Percentiles rank a stretch among this genome's conserved stretches.
These are phyloP conservation scores for Beroe ovata DNA, from an alignment of 37 sponge, comb jelly and placozoan genomes.

Conservation along the genomic window DNA sequence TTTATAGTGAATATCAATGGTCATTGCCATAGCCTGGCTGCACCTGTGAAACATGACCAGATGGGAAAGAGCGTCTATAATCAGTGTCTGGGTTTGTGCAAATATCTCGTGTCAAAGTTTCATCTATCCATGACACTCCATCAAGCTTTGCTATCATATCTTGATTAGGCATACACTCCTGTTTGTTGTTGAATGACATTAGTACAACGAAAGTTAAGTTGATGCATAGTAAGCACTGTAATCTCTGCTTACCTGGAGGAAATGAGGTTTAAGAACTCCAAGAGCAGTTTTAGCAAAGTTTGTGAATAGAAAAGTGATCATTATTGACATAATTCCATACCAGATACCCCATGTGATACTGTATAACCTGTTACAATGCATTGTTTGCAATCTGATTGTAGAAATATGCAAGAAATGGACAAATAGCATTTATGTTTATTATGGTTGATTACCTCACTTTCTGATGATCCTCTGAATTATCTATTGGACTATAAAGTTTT, in stretches of 20 bases:
- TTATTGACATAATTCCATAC: not conserved
- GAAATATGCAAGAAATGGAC: not conserved
- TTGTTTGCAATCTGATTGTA: not conserved
- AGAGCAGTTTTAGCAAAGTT: constrained; percentile 24
- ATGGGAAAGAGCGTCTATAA: constrained; percentile 16
- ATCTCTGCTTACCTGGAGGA: not conserved
- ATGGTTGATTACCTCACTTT: too few species aligned
- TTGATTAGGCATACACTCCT: constrained; percentile 10
- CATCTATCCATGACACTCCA: not conserved
- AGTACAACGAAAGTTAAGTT: not conserved
- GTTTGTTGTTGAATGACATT: not conserved
- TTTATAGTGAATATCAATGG: too few species aligned
- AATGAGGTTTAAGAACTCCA: constrained; percentile 42
- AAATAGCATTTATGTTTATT: too few species aligned
- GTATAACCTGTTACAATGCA: not conserved
- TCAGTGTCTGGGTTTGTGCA: constrained; percentile 6
- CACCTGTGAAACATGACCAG: constrained; percentile 44
- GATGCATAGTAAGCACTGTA: not conserved
- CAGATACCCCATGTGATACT: not conserved
- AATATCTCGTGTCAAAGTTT: not conserved
- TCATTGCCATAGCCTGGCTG: too few species aligned
- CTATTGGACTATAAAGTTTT: not conserved
- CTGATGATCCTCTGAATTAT: not conserved
- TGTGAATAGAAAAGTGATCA: not conserved
- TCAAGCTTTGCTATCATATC: not conserved